Evolutionary conservation across 2,888 invertebrate species (phyloP).

Genomic region (Latheticus oryzae): DNA sequence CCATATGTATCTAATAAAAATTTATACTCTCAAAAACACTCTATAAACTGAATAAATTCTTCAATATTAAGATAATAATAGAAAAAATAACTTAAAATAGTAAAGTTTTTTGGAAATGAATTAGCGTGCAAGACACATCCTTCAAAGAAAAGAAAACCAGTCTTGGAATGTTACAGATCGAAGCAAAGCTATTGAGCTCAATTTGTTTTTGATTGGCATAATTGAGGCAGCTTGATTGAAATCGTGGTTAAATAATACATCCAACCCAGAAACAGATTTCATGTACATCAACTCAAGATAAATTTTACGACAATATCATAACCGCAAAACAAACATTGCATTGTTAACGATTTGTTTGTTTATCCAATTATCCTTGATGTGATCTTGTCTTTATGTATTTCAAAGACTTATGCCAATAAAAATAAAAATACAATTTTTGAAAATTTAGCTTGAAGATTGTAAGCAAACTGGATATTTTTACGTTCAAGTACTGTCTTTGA

Average conservation of each 20-base stretch:
- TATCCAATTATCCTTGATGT: constrained; percentile 54
- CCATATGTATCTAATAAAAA: constrained; percentile 29
- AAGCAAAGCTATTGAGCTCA: constrained; percentile 48
- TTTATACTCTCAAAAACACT: constrained; percentile 21
- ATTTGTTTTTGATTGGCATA: constrained; percentile 58
- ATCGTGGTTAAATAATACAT: constrained; percentile 56
- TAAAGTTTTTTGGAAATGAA: too few species aligned
- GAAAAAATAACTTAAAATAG: too few species aligned
- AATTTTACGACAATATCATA: constrained; percentile 35
- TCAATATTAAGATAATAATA: constrained; percentile 17
- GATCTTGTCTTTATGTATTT: constrained; percentile 24
- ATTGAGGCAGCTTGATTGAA: constrained; percentile 57
- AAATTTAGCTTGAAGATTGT: neutral
- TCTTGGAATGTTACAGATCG: constrained; percentile 44
- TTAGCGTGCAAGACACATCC: constrained; percentile 23
- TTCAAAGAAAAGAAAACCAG: constrained; percentile 39
- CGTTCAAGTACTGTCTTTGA: constrained; percentile 43
- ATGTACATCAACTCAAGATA: constrained; percentile 40
- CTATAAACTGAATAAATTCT: neutral
- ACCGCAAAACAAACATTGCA: constrained; percentile 41
- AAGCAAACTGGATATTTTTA: constrained; percentile 10
- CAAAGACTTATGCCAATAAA: neutral
- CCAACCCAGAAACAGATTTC: constrained; percentile 43
- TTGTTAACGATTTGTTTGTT: constrained; percentile 53
- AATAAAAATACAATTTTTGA: constrained; percentile 5